Conservation (phyloP, 2,797 vertebrate species). For the Anguilla pacifica region DNA sequence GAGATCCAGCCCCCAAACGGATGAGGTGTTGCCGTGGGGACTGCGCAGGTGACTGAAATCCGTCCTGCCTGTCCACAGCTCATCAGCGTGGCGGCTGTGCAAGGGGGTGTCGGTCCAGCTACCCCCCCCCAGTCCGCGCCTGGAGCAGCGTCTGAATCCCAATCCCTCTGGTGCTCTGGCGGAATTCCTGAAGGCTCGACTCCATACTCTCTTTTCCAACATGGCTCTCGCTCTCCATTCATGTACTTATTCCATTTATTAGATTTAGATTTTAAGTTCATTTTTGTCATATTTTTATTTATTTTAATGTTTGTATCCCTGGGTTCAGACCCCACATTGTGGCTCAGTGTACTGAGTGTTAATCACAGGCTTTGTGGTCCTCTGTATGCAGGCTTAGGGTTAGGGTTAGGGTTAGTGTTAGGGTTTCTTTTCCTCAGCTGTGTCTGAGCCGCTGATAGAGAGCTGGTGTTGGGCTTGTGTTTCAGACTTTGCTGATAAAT, state of each 20-base stretch:
- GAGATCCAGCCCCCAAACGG: background rate
- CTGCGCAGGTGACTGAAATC: background rate
- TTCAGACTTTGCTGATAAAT: background rate
- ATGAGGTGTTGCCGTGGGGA: too few species aligned
- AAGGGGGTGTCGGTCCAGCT: background rate
- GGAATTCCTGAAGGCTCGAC: background rate
- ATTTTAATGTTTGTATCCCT: background rate
- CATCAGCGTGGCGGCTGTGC: background rate
- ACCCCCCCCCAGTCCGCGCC: background rate
- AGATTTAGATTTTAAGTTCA: background rate
- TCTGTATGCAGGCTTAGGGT: background rate
- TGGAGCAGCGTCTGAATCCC: background rate
- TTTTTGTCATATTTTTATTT: background rate
- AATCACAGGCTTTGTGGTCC: background rate
- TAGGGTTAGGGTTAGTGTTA: too few species aligned
- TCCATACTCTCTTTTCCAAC: too few species aligned
- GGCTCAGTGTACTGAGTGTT: background rate
- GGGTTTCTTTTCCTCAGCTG: background rate
- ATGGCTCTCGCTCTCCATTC: background rate
- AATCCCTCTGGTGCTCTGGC: background rate
- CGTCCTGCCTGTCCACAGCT: background rate
- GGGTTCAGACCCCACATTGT: background rate
- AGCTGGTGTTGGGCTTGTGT: background rate
- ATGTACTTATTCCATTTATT: background rate
- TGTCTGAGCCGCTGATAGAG: background rate